These are phyloP conservation scores for Gouania willdenowi DNA, from an alignment of 2,797 vertebrate genomes.

Conservation along the genomic window DNA sequence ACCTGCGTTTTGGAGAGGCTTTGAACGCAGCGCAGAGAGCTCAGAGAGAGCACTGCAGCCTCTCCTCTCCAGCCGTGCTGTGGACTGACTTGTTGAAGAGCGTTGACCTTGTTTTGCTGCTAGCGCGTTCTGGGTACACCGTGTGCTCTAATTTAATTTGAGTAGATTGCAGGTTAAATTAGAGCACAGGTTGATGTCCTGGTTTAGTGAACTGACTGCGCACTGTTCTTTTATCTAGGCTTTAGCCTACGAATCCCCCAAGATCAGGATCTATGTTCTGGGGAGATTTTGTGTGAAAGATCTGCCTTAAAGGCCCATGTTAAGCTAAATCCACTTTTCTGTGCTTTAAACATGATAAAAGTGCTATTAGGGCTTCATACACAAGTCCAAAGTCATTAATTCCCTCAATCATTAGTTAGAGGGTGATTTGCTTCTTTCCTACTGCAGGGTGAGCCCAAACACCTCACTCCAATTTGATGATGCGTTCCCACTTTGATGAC, in stretches of 20 bases:
- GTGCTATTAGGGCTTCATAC: too few species aligned
- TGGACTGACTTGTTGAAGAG: constrained; percentile 35
- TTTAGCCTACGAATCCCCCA: too few species aligned
- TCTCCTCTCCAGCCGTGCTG: constrained; percentile 25
- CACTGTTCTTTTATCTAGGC: not conserved
- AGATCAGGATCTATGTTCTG: constrained; percentile 5
- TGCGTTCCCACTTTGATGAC: too few species aligned
- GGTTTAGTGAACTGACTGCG: constrained; percentile 1
- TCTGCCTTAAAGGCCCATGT: too few species aligned
- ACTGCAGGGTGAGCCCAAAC: too few species aligned
- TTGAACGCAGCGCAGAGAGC: constrained; percentile 8
- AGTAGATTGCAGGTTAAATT: constrained; percentile 20
- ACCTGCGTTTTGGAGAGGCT: constrained; percentile 8
- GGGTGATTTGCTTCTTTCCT: too few species aligned
- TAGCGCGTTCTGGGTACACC: not conserved
- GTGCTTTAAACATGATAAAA: too few species aligned
- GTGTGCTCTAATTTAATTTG: constrained; percentile 26
- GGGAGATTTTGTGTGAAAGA: not conserved
- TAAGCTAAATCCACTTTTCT: too few species aligned
- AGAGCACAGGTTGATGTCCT: constrained; percentile 2
- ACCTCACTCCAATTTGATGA: too few species aligned
- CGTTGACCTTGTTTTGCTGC: constrained; percentile 44
- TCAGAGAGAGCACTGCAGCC: too few species aligned
- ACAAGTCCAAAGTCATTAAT: too few species aligned
- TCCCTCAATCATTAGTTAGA: too few species aligned